Evolutionary conservation across 2,113 vertebrate genomes (phyloP).

Genomic region (Heterotis niloticus): DNA sequence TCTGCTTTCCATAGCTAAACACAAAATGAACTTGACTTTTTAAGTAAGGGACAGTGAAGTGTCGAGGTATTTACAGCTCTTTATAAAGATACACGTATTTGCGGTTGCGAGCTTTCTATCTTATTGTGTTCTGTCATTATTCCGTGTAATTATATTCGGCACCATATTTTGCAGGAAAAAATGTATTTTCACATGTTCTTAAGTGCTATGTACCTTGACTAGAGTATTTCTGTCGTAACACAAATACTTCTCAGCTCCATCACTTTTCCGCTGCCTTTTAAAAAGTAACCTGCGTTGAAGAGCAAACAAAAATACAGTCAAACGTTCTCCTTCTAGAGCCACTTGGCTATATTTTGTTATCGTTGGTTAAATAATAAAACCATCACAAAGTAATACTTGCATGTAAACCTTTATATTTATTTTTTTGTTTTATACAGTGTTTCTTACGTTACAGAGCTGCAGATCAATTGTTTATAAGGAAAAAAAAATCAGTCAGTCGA

Average conservation of each 20-base stretch:
- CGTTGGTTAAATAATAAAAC: neutral
- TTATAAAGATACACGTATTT: neutral
- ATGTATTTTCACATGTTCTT: neutral
- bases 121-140: neutral
- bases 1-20: conserved; percentile 8
- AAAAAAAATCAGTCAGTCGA: too few species aligned
- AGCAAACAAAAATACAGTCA: neutral
- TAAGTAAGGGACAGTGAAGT: neutral
- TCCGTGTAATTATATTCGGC: neutral
- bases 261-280: too few species aligned
- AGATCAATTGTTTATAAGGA: too few species aligned
- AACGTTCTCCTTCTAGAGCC: neutral
- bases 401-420: too few species aligned
- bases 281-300: too few species aligned
- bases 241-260: too few species aligned
- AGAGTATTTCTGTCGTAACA: neutral
- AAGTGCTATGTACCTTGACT: neutral
- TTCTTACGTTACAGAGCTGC: too few species aligned
- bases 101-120: neutral
- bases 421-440: too few species aligned
- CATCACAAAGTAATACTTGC: too few species aligned
- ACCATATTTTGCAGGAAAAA: conserved; percentile 11
- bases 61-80: neutral
- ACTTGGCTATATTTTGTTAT: neutral
- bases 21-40: conserved; percentile 19